Evolutionary conservation across 2,113 vertebrate species (phyloP).

Genomic region (Grallaria varia): DNA sequence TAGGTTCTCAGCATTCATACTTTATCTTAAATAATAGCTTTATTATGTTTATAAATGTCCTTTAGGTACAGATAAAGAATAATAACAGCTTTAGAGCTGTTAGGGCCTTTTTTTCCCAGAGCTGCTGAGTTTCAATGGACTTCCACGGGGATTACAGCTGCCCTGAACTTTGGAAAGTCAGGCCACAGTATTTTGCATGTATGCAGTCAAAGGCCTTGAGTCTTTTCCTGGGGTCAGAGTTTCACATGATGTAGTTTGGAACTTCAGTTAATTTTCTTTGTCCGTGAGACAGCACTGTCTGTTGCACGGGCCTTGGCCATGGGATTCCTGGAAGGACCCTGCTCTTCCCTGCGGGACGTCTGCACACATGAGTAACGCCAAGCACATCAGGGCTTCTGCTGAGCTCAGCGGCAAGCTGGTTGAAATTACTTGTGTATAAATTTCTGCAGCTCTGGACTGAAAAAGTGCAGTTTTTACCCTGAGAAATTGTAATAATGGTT

Average conservation of each 20-base stretch:
- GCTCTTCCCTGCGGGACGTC: background rate
- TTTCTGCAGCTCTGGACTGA: background rate
- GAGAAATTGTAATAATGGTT: background rate
- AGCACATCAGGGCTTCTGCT: background rate
- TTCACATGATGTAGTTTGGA: background rate
- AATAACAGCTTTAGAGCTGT: background rate
- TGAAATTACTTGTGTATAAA: background rate
- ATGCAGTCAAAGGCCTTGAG: background rate
- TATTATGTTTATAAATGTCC: background rate
- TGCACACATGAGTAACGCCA: background rate
- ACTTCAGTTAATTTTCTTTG: background rate
- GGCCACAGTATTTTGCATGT: background rate
- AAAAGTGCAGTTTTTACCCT: background rate
- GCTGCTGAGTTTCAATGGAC: background rate
- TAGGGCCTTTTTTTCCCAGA: background rate
- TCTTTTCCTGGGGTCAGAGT: background rate
- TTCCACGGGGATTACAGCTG: background rate
- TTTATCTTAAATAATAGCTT: constrained; percentile 1
- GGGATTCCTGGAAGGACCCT: background rate
- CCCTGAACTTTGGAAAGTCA: background rate
- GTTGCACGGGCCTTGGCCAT: background rate
- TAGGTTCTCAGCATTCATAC: background rate
- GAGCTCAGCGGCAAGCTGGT: background rate
- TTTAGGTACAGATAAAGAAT: background rate
- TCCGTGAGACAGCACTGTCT: background rate